A percentile compares a stretch with the other conserved stretches of the same genome.
These are phyloP conservation scores for Atlantisia rogersi DNA, from an alignment of 2,113 vertebrate genomes.

Conservation along the genomic window DNA sequence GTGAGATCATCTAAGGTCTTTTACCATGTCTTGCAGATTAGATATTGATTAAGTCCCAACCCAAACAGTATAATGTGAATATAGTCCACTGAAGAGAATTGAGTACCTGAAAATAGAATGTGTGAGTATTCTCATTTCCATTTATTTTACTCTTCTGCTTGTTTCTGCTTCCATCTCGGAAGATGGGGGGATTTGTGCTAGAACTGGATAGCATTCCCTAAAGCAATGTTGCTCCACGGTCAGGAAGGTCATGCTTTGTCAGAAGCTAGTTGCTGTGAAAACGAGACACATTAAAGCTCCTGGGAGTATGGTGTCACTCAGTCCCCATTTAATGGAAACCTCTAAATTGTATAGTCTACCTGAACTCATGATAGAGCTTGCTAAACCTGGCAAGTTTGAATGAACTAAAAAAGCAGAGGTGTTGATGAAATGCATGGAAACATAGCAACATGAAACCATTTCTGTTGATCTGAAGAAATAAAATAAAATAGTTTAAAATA, in stretches of 20 bases:
- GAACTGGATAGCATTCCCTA: neutral
- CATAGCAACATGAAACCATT: neutral
- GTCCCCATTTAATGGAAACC: neutral
- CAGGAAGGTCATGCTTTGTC: neutral
- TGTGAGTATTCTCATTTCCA: neutral
- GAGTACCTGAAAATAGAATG: neutral
- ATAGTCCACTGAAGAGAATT: neutral
- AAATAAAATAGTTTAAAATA: neutral
- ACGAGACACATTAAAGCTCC: neutral
- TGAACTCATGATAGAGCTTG: neutral
- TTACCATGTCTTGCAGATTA: neutral
- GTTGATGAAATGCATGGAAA: neutral
- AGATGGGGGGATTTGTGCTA: neutral
- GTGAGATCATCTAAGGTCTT: neutral
- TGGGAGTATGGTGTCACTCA: neutral
- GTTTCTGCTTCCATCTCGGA: neutral
- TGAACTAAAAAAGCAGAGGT: neutral
- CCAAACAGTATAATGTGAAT: neutral
- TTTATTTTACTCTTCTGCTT: neutral
- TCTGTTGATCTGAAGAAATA: neutral
- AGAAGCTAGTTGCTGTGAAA: neutral
- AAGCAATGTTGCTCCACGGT: neutral
- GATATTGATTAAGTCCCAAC: neutral
- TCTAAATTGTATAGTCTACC: neutral
- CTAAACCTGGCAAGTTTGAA: neutral